A percentile compares a stretch with the other conserved stretches of the same genome.
phyloP scores from a whole-genome alignment of 2,888 invertebrate species.

The Malachius bipustulatus region DNA sequence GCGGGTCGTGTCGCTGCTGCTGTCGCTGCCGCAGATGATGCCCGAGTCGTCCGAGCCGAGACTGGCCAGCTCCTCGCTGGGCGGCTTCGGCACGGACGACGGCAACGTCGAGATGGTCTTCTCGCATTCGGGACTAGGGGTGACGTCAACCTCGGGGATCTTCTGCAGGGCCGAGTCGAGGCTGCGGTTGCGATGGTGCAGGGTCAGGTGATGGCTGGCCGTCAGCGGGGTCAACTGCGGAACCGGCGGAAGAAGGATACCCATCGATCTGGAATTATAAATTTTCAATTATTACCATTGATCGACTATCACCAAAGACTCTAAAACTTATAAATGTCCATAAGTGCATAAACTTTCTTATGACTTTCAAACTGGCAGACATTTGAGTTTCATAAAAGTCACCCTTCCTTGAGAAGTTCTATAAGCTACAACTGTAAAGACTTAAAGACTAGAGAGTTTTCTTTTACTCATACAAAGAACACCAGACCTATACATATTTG shows the following conservation, averaged over 20 bases:
- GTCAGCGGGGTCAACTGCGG: constrained; percentile 41
- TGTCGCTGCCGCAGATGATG: constrained; percentile 52
- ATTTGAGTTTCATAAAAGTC: no score
- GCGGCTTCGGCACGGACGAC: background rate
- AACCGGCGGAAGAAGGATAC: constrained; percentile 49
- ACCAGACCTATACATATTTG: no score
- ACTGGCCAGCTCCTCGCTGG: constrained; percentile 46
- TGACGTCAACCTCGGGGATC: constrained; percentile 74
- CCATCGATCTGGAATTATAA: constrained; percentile 46
- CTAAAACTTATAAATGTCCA: background rate
- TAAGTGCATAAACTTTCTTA: no score
- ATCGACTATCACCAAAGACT: background rate
- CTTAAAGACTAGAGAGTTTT: no score
- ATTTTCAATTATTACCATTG: background rate
- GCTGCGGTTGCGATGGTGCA: constrained; percentile 80
- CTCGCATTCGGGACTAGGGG: constrained; percentile 51
- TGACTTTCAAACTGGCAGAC: no score
- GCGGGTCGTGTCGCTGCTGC: constrained; percentile 38
- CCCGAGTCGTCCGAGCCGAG: constrained; percentile 73
- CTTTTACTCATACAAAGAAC: no score
- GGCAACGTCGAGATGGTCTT: no score
- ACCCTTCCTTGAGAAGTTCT: no score
- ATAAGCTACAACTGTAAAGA: no score
- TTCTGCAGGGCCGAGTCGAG: constrained; percentile 80
- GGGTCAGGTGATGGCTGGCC: constrained; percentile 40